Base-by-base conservation (phyloP, 92 coral and sea anemone genomes). In the Phymanthus crucifer region DNA sequence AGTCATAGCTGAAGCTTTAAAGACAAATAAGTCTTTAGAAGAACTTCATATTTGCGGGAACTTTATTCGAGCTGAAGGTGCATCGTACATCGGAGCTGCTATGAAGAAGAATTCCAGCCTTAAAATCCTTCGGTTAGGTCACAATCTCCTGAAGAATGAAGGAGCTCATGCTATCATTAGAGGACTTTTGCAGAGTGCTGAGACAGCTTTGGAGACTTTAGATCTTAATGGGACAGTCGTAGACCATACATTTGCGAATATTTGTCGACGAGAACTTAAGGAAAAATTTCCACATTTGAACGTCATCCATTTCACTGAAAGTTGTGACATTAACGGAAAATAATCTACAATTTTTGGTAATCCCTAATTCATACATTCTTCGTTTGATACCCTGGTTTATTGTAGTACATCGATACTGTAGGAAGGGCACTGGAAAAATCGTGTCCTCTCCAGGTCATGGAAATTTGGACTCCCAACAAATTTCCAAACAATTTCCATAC, bases 151-250 rank as follows among this genome's bases (percentile, higher is more conserved):
- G 47, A 78, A 87, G 32, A 91, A 83, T 73, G 88, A 83, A 34
- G 99, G 99, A 0, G 97, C 98, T 1, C 72, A 86, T 70, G 77
- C 72, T 45, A 78, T 91, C 69, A 48, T 93, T 35, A 29, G 61
- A 58, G 83, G 69, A 4, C 73, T 92, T 23, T 36, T 74, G 4
- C 32, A 79, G 4, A 33, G 76, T 35, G 21, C 57, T 31, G 71
- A 83, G 26, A 82, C 83, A 13, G 82, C 67, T 70, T 80, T 96
- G 61, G 76, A 70, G 74, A 68, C 69, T 46, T 73, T 95, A 75
- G 98, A 96, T 79, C 67, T 96, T 26, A 80, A 89, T 52, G 99
- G 99, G n/a, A 92, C 92, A 6, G 45, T 93, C 71, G 91, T 96
- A 35, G 91, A 91, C 18, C 50, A 70, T 4, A 80, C 80, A 36